phyloP scores from a whole-genome alignment of 92 coral and sea anemone genomes.

The Blastomussa wellsi region DNA sequence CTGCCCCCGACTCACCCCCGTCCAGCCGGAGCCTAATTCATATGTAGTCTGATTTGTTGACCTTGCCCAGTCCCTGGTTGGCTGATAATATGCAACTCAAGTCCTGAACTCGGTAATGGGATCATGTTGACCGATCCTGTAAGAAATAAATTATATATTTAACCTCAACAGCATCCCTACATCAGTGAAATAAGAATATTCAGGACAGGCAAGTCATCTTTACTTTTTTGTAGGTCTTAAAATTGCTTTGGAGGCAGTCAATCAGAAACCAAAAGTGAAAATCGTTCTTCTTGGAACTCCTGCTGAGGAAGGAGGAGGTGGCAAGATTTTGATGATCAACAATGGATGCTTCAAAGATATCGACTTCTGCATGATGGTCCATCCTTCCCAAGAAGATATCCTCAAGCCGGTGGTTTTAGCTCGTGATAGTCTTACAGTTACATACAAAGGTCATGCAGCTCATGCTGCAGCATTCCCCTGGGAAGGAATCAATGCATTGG shows the following conservation, averaged over 20 bases:
- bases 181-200: no score
- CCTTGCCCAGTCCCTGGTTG: no score
- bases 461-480: conserved; percentile 97
- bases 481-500: conserved; percentile 90
- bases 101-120: no score
- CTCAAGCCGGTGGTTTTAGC: conserved; percentile 57
- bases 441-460: conserved; percentile 79
- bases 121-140: no score
- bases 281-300: conserved; percentile 81
- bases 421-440: conserved; percentile 31
- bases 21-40: no score
- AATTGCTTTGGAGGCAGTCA: conserved; percentile 67
- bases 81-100: no score
- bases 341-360: conserved; percentile 76
- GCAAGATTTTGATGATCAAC: conserved; percentile 78
- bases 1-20: no score
- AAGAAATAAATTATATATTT: no score
- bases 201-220: no score
- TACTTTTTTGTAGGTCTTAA: conserved; percentile 59
- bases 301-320: conserved; percentile 85
- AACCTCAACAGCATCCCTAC: no score
- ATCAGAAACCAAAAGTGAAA: conserved; percentile 52
- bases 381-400: conserved; percentile 63
- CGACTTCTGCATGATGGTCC: conserved; percentile 89
- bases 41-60: no score